Evolutionary conservation across 2,888 invertebrate genomes (phyloP), one percentile per base, ranked within the genome.

Genomic region (Antheraea assamensis): DNA sequence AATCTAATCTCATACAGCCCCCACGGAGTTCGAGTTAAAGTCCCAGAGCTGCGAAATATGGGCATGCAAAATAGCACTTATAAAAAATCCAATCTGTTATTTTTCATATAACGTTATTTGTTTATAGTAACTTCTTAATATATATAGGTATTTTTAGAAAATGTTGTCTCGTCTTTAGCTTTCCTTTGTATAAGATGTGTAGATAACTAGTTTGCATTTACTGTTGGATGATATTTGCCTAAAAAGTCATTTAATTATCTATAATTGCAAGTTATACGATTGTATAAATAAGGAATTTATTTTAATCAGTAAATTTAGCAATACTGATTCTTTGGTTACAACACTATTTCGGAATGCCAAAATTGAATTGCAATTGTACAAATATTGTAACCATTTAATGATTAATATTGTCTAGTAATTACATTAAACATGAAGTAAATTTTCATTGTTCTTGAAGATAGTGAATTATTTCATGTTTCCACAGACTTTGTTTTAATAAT

Each of bases 401-500:
- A 13, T 58, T 24, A 24, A 8, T 24, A 24, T 61, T 61, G 61
- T 27, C 27, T 17, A 61, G 24, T 24, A 24, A 58, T 58, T 15
- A 58, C 21, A 58, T 24, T 7, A 24, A n/a, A 24, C n/a, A 58
- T 24, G n/a, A 24, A 10, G 1, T 10, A 58, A 5, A 58, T 8
- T 1, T 8, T 10, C n/a, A 58, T 24, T 24, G 58, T 58, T 24
- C 5, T 8, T 58, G 24, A 10, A 24, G 24, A 58, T 66, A 66
- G 30, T 66, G 3, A 68, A 61, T 10, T 27, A 61, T 61, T 61
- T 61, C 27, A 61, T 21, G 24, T 30, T 64, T 64, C 10, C 30
- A 64, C 68, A 35, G 35, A 68, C 68, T 3, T 68, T 68, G 68
- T 68, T n/a, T n/a, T 66, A 35, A 68, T 19, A 31, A 35, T 31